A percentile compares a stretch with the other conserved stretches of the same genome.
Evolutionary conservation across 2,888 invertebrate species (phyloP).

Genomic region (Philonicus albiceps): DNA sequence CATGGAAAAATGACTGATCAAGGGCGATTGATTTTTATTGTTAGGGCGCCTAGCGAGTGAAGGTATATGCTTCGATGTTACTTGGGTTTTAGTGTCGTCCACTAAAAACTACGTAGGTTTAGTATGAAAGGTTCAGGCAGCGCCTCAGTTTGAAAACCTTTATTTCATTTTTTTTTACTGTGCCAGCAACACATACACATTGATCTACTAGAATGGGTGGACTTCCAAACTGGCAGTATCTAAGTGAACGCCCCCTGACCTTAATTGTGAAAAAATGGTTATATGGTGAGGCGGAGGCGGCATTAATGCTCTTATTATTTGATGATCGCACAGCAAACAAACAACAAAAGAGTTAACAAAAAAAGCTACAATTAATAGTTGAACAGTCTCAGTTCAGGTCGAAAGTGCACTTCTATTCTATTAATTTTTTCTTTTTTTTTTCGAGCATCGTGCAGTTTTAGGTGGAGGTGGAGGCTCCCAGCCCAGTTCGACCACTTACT

Average conservation of each 20-base stretch:
- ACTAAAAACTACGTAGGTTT: not conserved
- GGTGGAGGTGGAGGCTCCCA: not conserved
- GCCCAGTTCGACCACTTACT: not conserved
- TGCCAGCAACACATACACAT: not conserved
- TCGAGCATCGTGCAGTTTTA: slow-evolving; percentile 18
- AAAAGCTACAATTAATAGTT: not conserved
- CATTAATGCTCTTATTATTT: slow-evolving; percentile 27
- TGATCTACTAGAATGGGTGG: not conserved
- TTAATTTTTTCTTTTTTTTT: not conserved
- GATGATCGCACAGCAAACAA: slow-evolving; percentile 26
- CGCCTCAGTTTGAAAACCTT: not conserved
- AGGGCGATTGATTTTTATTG: not conserved
- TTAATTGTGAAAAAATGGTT: not conserved
- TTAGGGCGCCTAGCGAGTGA: not conserved
- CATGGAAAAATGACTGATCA: slow-evolving; percentile 3
- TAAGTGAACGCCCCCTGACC: not conserved
- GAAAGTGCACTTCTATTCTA: not conserved
- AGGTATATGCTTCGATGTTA: not conserved
- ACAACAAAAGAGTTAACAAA: slow-evolving; percentile 17
- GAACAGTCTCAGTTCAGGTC: not conserved
- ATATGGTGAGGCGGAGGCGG: not conserved
- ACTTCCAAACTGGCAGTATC: not conserved
- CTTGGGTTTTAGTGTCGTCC: not conserved
- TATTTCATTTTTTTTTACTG: not conserved
- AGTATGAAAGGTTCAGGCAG: not conserved